phyloP scores from a whole-genome alignment of 1,140 invertebrate genomes.

The Sesamia nonagrioides region DNA sequence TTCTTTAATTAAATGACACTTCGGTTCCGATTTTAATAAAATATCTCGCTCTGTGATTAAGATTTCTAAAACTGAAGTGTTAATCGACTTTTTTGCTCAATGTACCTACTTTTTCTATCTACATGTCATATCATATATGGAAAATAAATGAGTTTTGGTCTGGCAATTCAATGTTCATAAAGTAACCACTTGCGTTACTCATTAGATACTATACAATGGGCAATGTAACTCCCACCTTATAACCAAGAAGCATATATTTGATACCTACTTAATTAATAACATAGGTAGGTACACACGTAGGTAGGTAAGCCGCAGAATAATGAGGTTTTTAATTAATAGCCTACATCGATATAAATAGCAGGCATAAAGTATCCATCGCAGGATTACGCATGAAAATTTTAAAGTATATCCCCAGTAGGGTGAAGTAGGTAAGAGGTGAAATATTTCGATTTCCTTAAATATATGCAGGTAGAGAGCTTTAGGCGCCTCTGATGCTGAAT shows the following conservation, averaged over 20 bases:
- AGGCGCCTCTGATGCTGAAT: conserved; percentile 16
- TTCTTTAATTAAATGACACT: no score
- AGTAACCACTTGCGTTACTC: background rate
- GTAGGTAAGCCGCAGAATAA: conserved; percentile 39
- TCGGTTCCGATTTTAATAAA: no score
- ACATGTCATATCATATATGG: no score
- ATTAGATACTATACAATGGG: conserved; percentile 27
- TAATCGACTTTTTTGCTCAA: no score
- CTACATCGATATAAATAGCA: conserved; percentile 40
- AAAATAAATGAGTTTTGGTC: no score
- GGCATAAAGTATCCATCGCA: conserved; percentile 30
- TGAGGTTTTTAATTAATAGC: conserved; percentile 46
- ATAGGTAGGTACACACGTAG: conserved; percentile 35
- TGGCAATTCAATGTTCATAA: background rate
- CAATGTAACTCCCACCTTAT: background rate
- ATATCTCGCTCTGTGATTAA: no score
- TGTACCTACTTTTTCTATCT: no score
- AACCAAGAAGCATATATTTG: conserved; percentile 9
- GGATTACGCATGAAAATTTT: conserved; percentile 37
- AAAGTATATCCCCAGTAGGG: conserved; percentile 30
- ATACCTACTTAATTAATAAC: conserved; percentile 44
- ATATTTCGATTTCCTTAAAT: conserved; percentile 66
- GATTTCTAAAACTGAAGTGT: no score
- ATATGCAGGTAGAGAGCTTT: conserved; percentile 44
- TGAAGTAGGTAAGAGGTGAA: conserved; percentile 49